Conservation (phyloP, 2,113 vertebrate genomes). For the Bos indicus region DNA sequence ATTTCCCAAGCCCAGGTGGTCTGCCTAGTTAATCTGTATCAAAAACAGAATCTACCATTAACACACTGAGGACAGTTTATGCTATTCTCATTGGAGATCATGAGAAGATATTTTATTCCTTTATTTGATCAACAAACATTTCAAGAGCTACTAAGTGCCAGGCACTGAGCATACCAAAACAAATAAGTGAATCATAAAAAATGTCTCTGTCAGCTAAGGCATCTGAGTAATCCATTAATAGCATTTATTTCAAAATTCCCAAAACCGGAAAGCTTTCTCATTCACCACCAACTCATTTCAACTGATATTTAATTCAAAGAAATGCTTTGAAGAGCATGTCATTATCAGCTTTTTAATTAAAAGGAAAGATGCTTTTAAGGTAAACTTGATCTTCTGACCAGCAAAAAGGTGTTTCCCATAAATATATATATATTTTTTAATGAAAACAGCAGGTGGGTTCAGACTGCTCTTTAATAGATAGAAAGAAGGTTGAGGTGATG, state of each 20-base stretch:
- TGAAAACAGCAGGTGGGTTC: not conserved
- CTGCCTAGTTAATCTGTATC: not conserved
- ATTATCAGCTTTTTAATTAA: slow-evolving; percentile 39
- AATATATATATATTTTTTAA: not conserved
- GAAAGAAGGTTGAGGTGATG: not conserved
- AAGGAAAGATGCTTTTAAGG: not conserved
- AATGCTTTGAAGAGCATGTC: not conserved
- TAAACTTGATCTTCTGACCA: slow-evolving; percentile 19
- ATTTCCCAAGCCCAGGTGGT: not conserved
- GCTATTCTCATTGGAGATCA: not conserved
- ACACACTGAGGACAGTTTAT: not conserved
- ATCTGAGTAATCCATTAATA: not conserved
- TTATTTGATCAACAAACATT: not conserved
- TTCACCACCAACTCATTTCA: not conserved
- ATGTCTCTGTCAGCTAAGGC: not conserved
- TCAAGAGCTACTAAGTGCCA: not conserved
- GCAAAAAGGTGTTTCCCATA: not conserved
- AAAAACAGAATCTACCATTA: not conserved
- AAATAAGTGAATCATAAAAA: not conserved
- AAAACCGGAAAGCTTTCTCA: not conserved
- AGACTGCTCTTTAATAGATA: not conserved
- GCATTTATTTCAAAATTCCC: not conserved
- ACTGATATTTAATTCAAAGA: slow-evolving; percentile 20
- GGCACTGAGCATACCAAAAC: not conserved
- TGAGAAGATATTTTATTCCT: not conserved